A percentile compares a stretch with the other conserved stretches of the same genome.
Conservation (phyloP, 2,113 vertebrate genomes). For the Drymodes brunneopygia region DNA sequence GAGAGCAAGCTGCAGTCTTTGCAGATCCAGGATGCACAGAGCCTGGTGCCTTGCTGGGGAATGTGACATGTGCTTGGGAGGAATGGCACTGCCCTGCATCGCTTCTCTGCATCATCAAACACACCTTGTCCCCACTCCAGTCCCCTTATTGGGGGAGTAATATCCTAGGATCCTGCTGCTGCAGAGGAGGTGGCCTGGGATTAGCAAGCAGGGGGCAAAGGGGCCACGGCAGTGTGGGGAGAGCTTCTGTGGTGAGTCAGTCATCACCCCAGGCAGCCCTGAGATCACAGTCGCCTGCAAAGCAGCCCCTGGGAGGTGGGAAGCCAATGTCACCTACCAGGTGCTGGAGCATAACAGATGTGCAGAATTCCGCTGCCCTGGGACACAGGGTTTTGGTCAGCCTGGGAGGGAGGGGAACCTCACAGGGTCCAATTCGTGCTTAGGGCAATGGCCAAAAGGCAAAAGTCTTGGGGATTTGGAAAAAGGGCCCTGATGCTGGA, state of each 20-base stretch:
- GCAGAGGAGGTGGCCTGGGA: not conserved
- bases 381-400: not conserved
- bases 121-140: not conserved
- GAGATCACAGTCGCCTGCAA: not conserved
- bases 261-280: not conserved
- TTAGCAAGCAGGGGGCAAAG: not conserved
- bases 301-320: not conserved
- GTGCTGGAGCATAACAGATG: not conserved
- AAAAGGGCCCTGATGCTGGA: not conserved
- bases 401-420: not conserved
- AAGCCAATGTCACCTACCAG: not conserved
- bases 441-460: not conserved
- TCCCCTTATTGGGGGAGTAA: not conserved
- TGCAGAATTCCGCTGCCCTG: not conserved
- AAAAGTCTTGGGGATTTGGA: not conserved
- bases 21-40: not conserved
- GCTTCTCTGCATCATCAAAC: not conserved
- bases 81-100: not conserved
- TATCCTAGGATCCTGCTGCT: not conserved
- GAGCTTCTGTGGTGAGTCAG: not conserved
- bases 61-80: not conserved
- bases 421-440: not conserved
- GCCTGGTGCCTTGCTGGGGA: fast-evolving
- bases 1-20: not conserved
- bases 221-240: fast-evolving